phyloP scores from a whole-genome alignment of 2,888 invertebrate species.

The Cylloceria caligata region DNA sequence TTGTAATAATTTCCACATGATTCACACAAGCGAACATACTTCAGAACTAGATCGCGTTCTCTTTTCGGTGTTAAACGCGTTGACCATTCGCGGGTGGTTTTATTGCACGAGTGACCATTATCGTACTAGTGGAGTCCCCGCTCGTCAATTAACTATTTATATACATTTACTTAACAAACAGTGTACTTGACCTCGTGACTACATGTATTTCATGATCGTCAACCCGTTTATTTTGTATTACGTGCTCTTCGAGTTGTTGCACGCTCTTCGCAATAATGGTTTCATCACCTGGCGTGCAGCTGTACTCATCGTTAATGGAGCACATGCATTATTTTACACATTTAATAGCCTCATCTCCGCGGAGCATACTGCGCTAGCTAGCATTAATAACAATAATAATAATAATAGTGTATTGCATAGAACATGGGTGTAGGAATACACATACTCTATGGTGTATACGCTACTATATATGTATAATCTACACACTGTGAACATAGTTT shows the following conservation, averaged over 20 bases:
- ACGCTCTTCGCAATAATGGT: conserved; percentile 2
- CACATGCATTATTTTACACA: conserved; percentile 48
- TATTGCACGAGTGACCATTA: conserved; percentile 10
- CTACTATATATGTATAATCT: not conserved
- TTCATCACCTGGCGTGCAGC: conserved; percentile 42
- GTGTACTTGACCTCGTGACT: conserved; percentile 51
- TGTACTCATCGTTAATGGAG: conserved; percentile 24
- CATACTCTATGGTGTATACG: not conserved
- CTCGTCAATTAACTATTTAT: conserved; percentile 24
- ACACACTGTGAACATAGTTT: not conserved
- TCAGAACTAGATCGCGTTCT: conserved; percentile 39
- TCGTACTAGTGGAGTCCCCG: not conserved
- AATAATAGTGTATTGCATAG: not conserved
- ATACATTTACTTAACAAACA: conserved; percentile 15
- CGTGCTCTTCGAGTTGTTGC: conserved; percentile 2
- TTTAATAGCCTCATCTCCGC: conserved; percentile 42
- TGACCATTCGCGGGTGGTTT: conserved; percentile 37
- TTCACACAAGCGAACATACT: no score
- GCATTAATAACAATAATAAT: conserved; percentile 30
- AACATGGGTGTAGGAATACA: not conserved
- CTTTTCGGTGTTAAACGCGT: conserved; percentile 2
- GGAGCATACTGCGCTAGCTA: conserved; percentile 3
- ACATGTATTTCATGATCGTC: conserved; percentile 18
- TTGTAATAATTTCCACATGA: conserved; percentile 18
- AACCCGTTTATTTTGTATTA: conserved; percentile 27